phyloP scores from a whole-genome alignment of 2,888 invertebrate species.

The Drosophila tanythrix region DNA sequence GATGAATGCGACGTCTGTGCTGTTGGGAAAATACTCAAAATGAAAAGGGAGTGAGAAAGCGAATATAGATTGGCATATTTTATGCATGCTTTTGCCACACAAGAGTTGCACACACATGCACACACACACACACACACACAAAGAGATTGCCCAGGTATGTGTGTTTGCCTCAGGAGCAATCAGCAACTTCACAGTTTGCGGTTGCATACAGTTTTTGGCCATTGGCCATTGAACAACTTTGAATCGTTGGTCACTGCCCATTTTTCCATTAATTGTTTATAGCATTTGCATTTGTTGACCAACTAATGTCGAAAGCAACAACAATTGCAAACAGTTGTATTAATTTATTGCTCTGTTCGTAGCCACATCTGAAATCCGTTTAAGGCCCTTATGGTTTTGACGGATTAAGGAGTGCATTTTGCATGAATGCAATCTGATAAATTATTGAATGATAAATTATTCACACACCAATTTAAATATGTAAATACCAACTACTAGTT shows the following conservation, averaged over 20 bases:
- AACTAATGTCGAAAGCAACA: conserved; percentile 20
- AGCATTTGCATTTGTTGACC: conserved; percentile 27
- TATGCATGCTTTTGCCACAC: conserved; percentile 72
- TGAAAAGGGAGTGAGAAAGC: conserved; percentile 2
- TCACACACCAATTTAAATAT: conserved; percentile 32
- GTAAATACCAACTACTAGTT: conserved; percentile 20
- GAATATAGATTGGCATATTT: conserved; percentile 73
- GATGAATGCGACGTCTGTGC: conserved; percentile 72
- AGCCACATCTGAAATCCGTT: conserved; percentile 15
- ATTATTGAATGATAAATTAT: conserved; percentile 23
- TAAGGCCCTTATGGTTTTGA: conserved; percentile 23
- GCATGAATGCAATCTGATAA: conserved; percentile 26
- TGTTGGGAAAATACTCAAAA: conserved; percentile 38
- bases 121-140: conserved; percentile 6
- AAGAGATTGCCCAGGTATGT: conserved; percentile 12
- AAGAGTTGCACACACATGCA: conserved; percentile 28
- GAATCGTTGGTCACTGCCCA: conserved; percentile 14
- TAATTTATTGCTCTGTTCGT: conserved; percentile 11
- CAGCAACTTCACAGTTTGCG: conserved; percentile 31
- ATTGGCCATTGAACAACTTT: conserved; percentile 7
- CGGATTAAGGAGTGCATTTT: conserved; percentile 6
- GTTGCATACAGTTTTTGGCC: conserved; percentile 23
- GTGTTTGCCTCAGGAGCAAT: conserved; percentile 30
- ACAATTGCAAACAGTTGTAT: background rate
- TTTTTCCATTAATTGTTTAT: conserved; percentile 64